A percentile compares a stretch with the other conserved stretches of the same genome.
Evolutionary conservation across 2,888 invertebrate species (phyloP).

Genomic region (Spodoptera exigua): DNA sequence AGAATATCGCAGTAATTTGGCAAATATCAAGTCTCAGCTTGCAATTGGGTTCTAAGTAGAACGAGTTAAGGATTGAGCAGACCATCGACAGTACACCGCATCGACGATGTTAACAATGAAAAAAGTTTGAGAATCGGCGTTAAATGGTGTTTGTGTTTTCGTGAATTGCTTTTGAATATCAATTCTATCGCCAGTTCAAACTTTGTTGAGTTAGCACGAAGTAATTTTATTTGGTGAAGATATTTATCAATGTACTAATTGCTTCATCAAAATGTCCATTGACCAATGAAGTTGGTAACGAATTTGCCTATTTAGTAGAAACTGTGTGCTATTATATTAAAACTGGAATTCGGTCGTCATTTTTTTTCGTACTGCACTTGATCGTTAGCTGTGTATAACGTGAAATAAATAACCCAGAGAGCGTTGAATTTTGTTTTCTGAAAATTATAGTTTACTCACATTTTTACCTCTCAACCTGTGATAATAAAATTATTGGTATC

Average conservation of each 20-base stretch:
- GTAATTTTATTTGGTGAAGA: conserved; percentile 19
- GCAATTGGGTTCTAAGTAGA: conserved; percentile 30
- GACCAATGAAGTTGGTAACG: conserved; percentile 16
- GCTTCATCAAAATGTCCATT: conserved; percentile 10
- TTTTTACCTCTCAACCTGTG: conserved; percentile 31
- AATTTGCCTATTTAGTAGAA: conserved; percentile 14
- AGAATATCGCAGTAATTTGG: conserved; percentile 29
- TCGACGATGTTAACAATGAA: conserved; percentile 2
- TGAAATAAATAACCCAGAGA: conserved; percentile 15
- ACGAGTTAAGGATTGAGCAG: conserved; percentile 18
- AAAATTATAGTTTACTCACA: conserved; percentile 31
- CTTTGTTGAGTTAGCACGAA: conserved; percentile 21
- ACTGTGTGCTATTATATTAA: conserved; percentile 22
- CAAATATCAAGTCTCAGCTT: conserved; percentile 33
- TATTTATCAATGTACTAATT: conserved; percentile 12
- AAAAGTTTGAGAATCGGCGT: conserved; percentile 19
- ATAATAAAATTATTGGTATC: conserved; percentile 42
- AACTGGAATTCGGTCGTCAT: conserved; percentile 20
- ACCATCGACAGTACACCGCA: conserved; percentile 2
- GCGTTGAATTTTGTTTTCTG: conserved; percentile 24
- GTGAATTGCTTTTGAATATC: conserved; percentile 32
- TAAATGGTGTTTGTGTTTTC: conserved; percentile 19
- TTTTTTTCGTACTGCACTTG: conserved; percentile 20
- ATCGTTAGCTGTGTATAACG: conserved; percentile 24
- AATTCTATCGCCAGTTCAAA: conserved; percentile 36